Evolutionary conservation across 2,888 invertebrate genomes (phyloP).

Genomic region (Oscheius sp.): DNA sequence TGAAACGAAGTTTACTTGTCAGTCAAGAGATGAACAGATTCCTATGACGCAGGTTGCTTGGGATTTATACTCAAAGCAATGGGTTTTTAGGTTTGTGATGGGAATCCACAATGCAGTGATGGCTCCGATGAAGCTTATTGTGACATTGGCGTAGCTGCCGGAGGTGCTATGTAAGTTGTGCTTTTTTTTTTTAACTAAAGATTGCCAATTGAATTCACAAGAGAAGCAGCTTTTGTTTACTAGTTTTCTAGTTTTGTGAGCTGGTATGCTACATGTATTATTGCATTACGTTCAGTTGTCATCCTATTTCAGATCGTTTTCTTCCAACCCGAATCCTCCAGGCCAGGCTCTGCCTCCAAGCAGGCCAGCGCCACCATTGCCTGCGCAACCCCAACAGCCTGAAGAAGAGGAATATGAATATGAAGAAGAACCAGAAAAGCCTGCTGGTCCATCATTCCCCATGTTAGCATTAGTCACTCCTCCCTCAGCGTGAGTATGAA

Average conservation of each 20-base stretch:
- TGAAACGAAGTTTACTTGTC: constrained; percentile 60
- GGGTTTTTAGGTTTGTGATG: constrained; percentile 64
- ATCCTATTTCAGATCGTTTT: constrained; percentile 40
- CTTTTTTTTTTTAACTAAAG: too few relatives aligned
- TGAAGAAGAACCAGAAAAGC: constrained; percentile 46
- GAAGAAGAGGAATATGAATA: constrained; percentile 51
- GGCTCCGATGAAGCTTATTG: constrained; percentile 71
- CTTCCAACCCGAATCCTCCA: constrained; percentile 39
- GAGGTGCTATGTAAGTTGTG: constrained; percentile 36
- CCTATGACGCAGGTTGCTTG: constrained; percentile 47
- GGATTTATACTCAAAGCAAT: not conserved
- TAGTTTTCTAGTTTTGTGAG: too few relatives aligned
- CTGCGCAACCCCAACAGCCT: constrained; percentile 15
- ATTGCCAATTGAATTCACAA: too few relatives aligned
- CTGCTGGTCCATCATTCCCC: constrained; percentile 44
- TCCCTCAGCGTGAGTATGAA: constrained; percentile 6
- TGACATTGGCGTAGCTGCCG: constrained; percentile 41
- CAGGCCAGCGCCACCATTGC: constrained; percentile 26
- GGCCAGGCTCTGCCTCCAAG: constrained; percentile 14
- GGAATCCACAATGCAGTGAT: constrained; percentile 67
- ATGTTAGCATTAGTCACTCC: constrained; percentile 45
- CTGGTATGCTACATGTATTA: too few relatives aligned
- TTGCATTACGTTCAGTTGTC: too few relatives aligned
- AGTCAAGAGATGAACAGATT: constrained; percentile 62
- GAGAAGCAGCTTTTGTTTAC: too few relatives aligned